phyloP scores from a whole-genome alignment of 2,888 invertebrate genomes.

The Patella pellucida region DNA sequence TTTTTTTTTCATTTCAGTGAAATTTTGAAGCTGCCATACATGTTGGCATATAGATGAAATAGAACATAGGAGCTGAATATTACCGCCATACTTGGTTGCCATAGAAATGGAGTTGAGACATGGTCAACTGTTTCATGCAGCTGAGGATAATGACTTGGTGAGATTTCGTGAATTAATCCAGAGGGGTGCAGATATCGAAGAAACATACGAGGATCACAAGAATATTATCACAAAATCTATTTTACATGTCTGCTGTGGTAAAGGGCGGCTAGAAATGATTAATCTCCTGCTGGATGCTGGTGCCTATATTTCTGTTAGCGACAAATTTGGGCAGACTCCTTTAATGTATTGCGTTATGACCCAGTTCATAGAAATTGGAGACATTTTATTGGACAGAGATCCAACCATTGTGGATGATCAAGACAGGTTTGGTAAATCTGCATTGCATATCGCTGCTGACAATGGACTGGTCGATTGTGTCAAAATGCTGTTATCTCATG shows the following conservation, averaged over 20 bases:
- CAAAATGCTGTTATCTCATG: conserved; percentile 41
- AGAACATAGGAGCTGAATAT: too few relatives aligned
- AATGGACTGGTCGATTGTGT: conserved; percentile 44
- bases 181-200: conserved; percentile 51
- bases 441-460: conserved; percentile 50
- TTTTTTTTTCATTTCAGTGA: too few relatives aligned
- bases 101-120: neutral
- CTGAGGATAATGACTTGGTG: conserved; percentile 34
- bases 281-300: conserved; percentile 50
- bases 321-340: conserved; percentile 64
- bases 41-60: too few relatives aligned
- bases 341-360: conserved; percentile 55
- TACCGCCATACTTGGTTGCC: too few relatives aligned
- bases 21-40: too few relatives aligned
- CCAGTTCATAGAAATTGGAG: conserved; percentile 51
- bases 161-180: conserved; percentile 38
- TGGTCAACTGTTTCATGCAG: conserved; percentile 41
- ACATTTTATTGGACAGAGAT: conserved; percentile 41
- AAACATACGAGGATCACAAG: conserved; percentile 52
- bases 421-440: conserved; percentile 48
- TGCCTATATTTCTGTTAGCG: conserved; percentile 50
- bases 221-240: conserved; percentile 57
- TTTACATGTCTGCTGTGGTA: conserved; percentile 63
- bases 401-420: conserved; percentile 35
- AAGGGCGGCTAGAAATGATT: conserved; percentile 57